phyloP scores from a whole-genome alignment of 1,140 invertebrate genomes.

The Drosophila saltans region DNA sequence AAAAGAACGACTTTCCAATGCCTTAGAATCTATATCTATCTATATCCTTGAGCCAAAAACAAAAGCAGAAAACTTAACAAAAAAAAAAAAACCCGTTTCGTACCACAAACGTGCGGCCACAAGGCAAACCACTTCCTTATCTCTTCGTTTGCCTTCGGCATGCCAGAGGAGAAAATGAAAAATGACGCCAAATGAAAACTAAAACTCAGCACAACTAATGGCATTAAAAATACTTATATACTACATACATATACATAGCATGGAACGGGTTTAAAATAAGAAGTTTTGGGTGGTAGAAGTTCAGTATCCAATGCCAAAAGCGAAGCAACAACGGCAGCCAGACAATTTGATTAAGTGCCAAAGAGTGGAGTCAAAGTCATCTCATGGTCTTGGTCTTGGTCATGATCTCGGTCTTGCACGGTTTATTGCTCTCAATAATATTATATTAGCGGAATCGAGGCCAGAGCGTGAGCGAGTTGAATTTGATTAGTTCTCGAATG shows the following conservation, averaged over 20 bases:
- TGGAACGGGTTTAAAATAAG: background rate
- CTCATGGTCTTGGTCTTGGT: constrained; percentile 11
- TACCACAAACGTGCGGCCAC: constrained; percentile 46
- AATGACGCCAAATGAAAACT: constrained; percentile 56
- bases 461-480: constrained; percentile 30
- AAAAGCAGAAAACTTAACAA: background rate
- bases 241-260: no score
- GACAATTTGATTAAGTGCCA: constrained; percentile 72
- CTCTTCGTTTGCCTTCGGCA: constrained; percentile 32
- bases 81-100: constrained; percentile 13
- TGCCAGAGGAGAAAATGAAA: constrained; percentile 63
- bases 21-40: constrained; percentile 9
- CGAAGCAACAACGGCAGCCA: constrained; percentile 30
- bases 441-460: constrained; percentile 31
- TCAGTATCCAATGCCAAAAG: constrained; percentile 40
- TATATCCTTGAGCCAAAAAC: background rate
- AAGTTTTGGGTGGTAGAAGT: constrained; percentile 15
- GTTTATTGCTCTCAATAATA: constrained; percentile 22
- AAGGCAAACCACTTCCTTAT: constrained; percentile 54
- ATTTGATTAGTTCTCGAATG: constrained; percentile 36
- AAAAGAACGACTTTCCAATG: background rate
- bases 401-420: background rate
- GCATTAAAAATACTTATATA: constrained; percentile 46
- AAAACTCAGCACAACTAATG: constrained; percentile 58
- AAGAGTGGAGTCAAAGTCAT: constrained; percentile 27